Base-by-base conservation (phyloP, 2,113 vertebrate genomes). In the Phalacrocorax aristotelis region DNA sequence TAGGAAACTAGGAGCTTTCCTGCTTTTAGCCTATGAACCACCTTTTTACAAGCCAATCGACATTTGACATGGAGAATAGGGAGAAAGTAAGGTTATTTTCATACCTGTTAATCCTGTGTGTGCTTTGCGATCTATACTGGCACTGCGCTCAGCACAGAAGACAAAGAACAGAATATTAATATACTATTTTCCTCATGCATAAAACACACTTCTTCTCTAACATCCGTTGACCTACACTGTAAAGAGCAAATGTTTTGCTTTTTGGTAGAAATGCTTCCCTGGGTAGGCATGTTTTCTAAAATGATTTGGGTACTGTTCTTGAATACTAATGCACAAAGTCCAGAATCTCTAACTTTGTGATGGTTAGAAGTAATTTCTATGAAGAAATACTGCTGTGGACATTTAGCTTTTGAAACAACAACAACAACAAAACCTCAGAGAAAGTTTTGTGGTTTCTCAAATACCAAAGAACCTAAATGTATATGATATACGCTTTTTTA, bases 1-100 rank as follows among this genome's bases (percentile, higher is more conserved):
- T 55, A 91, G 74, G 87, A 95, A 96, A 97, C 23, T 20, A 58
- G 83, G 84, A 84, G 3, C 90, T 97, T 92, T 95, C 74, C 88
- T 96, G 65, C 60, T 96, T 95, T 93, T 79, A 94, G 64, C 68
- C 81, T 34, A 52, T 48, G 90, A 96, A 78, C 40, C 0, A 2
- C 6, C 32, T 81, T 96, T 95, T 96, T 81, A 96, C 38, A 96
- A 95, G 85, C 44, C 84, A 95, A 13, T 42, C 0, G 0, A 60
- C n/a, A 38, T 79, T 78, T 90, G 38, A n/a, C 38, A 36, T 49
- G 42, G 49, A 86, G 42, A 93, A 92, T 0, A 42, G 44, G 60
- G 91, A 89, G 48, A 68, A 75, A 36, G 55, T 40, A 54, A 52
- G 38, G 52, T 79, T 77, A 62, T 75, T 95, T 96, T 90, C 66